phyloP scores from a whole-genome alignment of 1,140 invertebrate genomes.

The Rhynchophorus ferrugineus region DNA sequence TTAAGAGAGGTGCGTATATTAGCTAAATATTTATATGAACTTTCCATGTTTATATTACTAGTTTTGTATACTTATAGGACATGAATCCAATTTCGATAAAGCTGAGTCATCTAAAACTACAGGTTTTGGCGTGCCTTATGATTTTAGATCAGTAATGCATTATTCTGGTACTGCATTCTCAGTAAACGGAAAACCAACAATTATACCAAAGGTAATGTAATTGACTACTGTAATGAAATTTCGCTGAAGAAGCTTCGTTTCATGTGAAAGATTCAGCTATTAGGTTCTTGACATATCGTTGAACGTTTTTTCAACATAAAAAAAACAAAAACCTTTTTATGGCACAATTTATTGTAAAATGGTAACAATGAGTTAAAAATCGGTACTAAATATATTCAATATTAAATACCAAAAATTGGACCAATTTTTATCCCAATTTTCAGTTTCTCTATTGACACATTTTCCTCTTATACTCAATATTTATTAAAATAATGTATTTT shows the following conservation, averaged over 20 bases:
- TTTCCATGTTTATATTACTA: too few relatives aligned
- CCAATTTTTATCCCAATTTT: too few relatives aligned
- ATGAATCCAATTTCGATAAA: conserved; percentile 63
- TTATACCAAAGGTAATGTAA: conserved; percentile 53
- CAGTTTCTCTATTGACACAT: too few relatives aligned
- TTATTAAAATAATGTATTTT: neutral
- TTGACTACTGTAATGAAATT: neutral
- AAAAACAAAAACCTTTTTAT: too few relatives aligned
- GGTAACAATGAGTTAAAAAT: too few relatives aligned
- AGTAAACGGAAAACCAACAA: conserved; percentile 61
- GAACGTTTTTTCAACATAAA: too few relatives aligned
- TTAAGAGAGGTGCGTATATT: conserved; percentile 48
- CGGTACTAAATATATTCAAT: too few relatives aligned
- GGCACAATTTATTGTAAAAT: too few relatives aligned
- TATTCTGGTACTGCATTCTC: conserved; percentile 73
- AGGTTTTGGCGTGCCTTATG: conserved; percentile 62
- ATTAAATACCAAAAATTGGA: too few relatives aligned
- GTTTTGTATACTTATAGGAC: conserved; percentile 41
- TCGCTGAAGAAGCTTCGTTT: neutral
- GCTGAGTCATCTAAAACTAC: conserved; percentile 46
- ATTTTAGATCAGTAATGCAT: conserved; percentile 79
- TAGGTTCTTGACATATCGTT: neutral
- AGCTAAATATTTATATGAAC: neutral
- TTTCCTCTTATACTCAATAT: too few relatives aligned
- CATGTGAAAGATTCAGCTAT: neutral